Evolutionary conservation across 2,888 invertebrate species (phyloP).

Genomic region (Cabera pusaria): DNA sequence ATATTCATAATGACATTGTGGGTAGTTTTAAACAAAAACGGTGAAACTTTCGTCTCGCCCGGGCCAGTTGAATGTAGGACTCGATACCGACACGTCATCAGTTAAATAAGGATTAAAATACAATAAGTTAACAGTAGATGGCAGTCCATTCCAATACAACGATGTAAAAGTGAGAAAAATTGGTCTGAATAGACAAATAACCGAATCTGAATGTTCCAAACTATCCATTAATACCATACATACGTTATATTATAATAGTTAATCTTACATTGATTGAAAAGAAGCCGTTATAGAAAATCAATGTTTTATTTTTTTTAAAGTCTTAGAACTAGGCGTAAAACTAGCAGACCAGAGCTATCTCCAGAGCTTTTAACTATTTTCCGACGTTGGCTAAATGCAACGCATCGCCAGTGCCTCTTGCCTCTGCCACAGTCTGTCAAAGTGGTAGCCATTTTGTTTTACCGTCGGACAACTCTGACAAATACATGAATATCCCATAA

Average conservation of each 20-base stretch:
- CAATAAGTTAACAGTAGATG: conserved; percentile 66
- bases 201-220: conserved; percentile 55
- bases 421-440: too few species aligned
- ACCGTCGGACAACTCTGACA: conserved; percentile 59
- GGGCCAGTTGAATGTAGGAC: too few species aligned
- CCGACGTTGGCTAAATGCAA: conserved; percentile 14
- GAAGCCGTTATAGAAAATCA: conserved; percentile 74
- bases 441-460: conserved; percentile 37
- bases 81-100: too few species aligned
- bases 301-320: conserved; percentile 66
- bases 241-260: conserved; percentile 35
- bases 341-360: conserved; percentile 71
- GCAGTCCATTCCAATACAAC: conserved; percentile 74
- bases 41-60: too few species aligned
- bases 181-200: conserved; percentile 73
- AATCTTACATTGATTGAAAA: conserved; percentile 71
- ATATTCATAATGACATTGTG: too few species aligned
- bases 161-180: conserved; percentile 77
- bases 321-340: conserved; percentile 66
- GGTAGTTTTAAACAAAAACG: too few species aligned
- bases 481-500: conserved; percentile 46
- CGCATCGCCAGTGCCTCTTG: conserved; percentile 16
- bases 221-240: conserved; percentile 62
- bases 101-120: conserved; percentile 32
- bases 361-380: conserved; percentile 33